A percentile compares a stretch with the other conserved stretches of the same genome.
These are phyloP conservation scores for Oscheius sp. DNA, from an alignment of 2,888 invertebrate species.

Conservation along the genomic window DNA sequence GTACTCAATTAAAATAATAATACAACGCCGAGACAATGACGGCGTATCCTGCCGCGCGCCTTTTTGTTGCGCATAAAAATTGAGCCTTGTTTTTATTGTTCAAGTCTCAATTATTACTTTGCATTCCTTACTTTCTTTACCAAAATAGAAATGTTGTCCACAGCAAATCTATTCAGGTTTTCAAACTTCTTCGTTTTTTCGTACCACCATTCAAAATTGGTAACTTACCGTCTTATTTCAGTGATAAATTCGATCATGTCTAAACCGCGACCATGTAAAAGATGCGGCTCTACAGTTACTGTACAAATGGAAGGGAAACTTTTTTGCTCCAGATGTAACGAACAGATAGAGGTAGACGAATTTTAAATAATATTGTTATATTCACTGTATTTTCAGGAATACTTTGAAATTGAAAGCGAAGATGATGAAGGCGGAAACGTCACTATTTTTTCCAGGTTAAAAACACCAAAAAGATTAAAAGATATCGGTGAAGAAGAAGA, in stretches of 20 bases:
- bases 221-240: too few species aligned
- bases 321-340: slow-evolving; percentile 17
- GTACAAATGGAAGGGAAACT: slow-evolving; percentile 10
- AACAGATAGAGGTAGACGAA: slow-evolving; percentile 20
- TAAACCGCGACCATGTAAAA: slow-evolving; percentile 16
- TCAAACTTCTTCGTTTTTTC: too few species aligned
- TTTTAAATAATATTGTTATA: background rate
- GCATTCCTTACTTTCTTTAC: too few species aligned
- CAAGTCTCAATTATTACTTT: too few species aligned
- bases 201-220: too few species aligned
- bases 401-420: slow-evolving; percentile 18
- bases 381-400: slow-evolving; percentile 14
- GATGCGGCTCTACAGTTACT: slow-evolving; percentile 11
- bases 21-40: background rate
- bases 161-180: too few species aligned
- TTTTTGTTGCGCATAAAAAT: too few species aligned
- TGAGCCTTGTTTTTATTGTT: too few species aligned
- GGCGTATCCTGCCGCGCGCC: too few species aligned
- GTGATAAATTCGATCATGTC: background rate
- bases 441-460: background rate
- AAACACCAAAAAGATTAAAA: background rate
- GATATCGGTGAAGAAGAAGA: background rate
- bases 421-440: background rate
- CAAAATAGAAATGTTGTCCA: too few species aligned
- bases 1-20: background rate